These are phyloP conservation scores for rabbit (Oryctolagus cuniculus) DNA, from an alignment of 2,113 vertebrate species.

Conservation along the genomic window mOryCun1.1 NC_091435.1:60247501-60248000, in stretches of 20 bases:
- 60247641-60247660: conserved; percentile 27
- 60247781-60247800: conserved; percentile 46
- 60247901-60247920: neutral
- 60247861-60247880: conserved; percentile 53
- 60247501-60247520: neutral
- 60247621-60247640: conserved; percentile 37
- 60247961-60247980: neutral
- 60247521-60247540: neutral
- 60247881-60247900: neutral
- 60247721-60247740: neutral
- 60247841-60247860: neutral
- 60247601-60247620: conserved; percentile 4
- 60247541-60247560: neutral
- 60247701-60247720: neutral
- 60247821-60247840: conserved; percentile 48
- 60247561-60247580: conserved; percentile 12
- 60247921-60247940: neutral
- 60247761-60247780: conserved; percentile 22
- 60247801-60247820: conserved; percentile 55
- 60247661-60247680: neutral
- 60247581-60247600: conserved; percentile 11
- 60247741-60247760: neutral
- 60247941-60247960: neutral
- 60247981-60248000: neutral
- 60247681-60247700: conserved; percentile 46